Percentiles rank a stretch among this genome's conserved stretches.
These are phyloP conservation scores for Antheraea yamamai DNA, from an alignment of 2,888 invertebrate species.

Conservation along the genomic window DNA sequence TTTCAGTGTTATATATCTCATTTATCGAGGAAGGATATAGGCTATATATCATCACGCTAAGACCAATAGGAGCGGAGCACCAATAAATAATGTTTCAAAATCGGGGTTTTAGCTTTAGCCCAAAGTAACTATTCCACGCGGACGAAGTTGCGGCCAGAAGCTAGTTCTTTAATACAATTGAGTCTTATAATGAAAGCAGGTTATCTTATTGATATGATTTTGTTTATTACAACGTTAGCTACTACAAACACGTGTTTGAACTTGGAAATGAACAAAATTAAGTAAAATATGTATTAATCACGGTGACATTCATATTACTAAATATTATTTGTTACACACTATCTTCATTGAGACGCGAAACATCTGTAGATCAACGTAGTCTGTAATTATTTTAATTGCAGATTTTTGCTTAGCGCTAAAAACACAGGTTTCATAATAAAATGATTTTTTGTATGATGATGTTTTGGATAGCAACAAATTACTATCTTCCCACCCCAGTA, in stretches of 20 bases:
- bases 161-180: not conserved
- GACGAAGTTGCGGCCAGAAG: too few species aligned
- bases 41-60: too few species aligned
- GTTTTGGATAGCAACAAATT: too few species aligned
- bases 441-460: too few species aligned
- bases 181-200: not conserved
- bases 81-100: too few species aligned
- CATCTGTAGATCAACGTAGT: not conserved
- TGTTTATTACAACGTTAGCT: not conserved
- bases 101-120: too few species aligned
- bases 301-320: not conserved
- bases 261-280: not conserved
- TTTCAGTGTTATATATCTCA: too few species aligned
- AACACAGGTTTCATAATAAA: too few species aligned
- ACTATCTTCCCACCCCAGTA: too few species aligned
- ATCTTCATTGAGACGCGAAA: not conserved
- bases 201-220: not conserved
- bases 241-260: not conserved
- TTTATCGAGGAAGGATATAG: too few species aligned
- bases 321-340: not conserved
- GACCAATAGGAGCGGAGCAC: too few species aligned
- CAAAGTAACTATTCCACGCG: too few species aligned
- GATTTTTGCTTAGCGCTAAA: not conserved
- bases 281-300: not conserved
- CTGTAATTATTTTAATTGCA: not conserved